Conservation (phyloP, 2,113 vertebrate species). For the Cyprinodon tularosa region DNA sequence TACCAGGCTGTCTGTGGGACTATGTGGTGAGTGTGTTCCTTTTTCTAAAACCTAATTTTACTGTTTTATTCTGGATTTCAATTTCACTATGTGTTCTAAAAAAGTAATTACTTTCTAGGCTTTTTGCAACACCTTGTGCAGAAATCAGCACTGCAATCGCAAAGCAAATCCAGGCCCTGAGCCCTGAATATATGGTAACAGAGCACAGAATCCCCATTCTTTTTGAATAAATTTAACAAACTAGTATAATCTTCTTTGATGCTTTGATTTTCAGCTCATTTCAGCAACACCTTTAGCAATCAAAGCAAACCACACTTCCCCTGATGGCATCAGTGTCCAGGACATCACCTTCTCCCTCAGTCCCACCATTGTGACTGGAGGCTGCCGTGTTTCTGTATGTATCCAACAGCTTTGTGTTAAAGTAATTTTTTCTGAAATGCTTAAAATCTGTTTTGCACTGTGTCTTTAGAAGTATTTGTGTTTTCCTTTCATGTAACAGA, state of each 20-base stretch:
- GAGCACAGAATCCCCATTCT: not conserved
- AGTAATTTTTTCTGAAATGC: not conserved
- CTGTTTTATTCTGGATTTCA: too few relatives aligned
- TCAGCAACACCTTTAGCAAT: not conserved
- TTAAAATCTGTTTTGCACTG: not conserved
- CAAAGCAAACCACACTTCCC: conserved; percentile 53
- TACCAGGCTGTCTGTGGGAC: conserved; percentile 54
- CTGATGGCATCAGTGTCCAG: conserved; percentile 16
- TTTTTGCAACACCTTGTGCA: conserved; percentile 41
- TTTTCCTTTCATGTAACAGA: not conserved
- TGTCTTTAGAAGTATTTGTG: not conserved
- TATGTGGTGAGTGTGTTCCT: conserved; percentile 33
- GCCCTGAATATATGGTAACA: conserved; percentile 40
- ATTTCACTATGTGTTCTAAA: not conserved
- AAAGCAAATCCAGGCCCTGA: conserved; percentile 42
- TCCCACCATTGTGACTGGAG: not conserved
- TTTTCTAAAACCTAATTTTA: too few relatives aligned
- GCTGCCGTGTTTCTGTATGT: conserved; percentile 45
- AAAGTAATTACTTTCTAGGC: conserved; percentile 1
- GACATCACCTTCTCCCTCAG: conserved; percentile 22
- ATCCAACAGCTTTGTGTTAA: not conserved
- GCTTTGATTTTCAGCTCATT: conserved; percentile 33
- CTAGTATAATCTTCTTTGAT: not conserved
- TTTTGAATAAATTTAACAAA: not conserved
- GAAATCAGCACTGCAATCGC: conserved; percentile 13